A percentile compares a stretch with the other conserved stretches of the same genome.
Conservation (phyloP, 2,888 invertebrate genomes). For the Temnothorax ravouxi region DNA sequence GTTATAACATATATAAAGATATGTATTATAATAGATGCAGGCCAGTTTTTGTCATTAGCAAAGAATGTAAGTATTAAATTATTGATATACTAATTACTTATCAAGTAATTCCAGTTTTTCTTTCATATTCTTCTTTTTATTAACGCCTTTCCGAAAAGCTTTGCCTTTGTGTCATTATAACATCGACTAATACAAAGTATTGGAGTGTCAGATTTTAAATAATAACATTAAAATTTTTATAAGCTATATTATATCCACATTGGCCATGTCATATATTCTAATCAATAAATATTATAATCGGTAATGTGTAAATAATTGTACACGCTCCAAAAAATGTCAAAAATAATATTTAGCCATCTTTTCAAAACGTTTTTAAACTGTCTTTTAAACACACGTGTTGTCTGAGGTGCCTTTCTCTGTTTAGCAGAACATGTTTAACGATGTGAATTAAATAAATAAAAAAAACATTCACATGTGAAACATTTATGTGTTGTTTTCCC, state of each 20-base stretch:
- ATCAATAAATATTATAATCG: slow-evolving; percentile 2
- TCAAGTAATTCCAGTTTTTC: background rate
- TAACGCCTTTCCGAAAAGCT: background rate
- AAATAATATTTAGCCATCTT: background rate
- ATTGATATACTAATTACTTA: background rate
- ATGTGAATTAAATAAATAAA: slow-evolving; percentile 82
- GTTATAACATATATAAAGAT: background rate
- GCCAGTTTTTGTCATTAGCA: background rate
- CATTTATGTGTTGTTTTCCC: slow-evolving; percentile 81
- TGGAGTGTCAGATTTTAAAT: background rate
- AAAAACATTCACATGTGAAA: no score
- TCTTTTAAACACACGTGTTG: background rate
- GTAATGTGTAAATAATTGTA: background rate
- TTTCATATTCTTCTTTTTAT: background rate
- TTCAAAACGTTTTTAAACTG: background rate
- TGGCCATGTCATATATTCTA: background rate
- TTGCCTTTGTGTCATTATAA: background rate
- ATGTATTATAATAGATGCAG: background rate
- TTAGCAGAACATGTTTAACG: slow-evolving; percentile 74
- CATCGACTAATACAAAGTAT: background rate
- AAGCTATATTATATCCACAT: background rate
- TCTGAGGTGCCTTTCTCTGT: slow-evolving; percentile 76
- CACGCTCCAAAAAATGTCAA: background rate
- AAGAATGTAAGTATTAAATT: background rate
- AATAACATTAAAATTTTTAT: background rate